Percentiles rank a stretch among this genome's conserved stretches.
These are phyloP conservation scores for Dolichotis patagonum DNA, from an alignment of 2,113 vertebrate genomes.

Conservation along the genomic window DNA sequence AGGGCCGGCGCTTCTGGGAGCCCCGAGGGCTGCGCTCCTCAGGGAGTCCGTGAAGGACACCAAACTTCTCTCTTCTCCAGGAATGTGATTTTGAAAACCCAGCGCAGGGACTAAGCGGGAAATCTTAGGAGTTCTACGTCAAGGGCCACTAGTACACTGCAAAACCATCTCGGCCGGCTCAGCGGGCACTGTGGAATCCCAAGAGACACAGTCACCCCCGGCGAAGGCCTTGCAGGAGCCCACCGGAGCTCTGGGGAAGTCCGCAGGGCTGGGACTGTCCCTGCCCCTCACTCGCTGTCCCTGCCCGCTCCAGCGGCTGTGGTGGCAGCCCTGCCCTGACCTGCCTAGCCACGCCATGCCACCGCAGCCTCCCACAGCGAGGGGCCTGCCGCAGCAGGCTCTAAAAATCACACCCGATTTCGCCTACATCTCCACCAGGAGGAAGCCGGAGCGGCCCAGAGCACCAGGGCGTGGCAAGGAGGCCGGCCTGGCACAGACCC, in stretches of 20 bases:
- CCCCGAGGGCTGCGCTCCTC: not conserved
- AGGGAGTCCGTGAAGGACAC: not conserved
- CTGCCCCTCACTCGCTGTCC: not conserved
- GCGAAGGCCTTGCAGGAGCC: not conserved
- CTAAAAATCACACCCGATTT: rapidly evolving
- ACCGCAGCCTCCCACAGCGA: rapidly evolving
- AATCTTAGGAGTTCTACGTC: not conserved
- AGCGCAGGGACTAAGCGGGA: too few species aligned
- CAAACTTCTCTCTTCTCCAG: not conserved
- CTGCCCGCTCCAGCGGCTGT: not conserved
- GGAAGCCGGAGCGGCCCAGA: not conserved
- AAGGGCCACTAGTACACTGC: too few species aligned
- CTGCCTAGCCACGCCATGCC: not conserved
- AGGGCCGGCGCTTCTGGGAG: too few species aligned
- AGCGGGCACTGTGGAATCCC: rapidly evolving
- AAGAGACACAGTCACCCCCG: too few species aligned
- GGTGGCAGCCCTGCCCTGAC: not conserved
- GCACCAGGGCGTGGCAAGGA: not conserved
- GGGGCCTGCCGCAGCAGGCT: not conserved
- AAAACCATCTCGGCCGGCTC: too few species aligned
- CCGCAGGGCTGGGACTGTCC: not conserved
- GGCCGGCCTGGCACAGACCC: rapidly evolving
- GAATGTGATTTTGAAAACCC: not conserved
- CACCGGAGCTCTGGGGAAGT: rapidly evolving
- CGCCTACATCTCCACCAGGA: rapidly evolving